These are phyloP conservation scores for Eriosoma lanigerum DNA, from an alignment of 1,140 invertebrate genomes.

Conservation along the genomic window DNA sequence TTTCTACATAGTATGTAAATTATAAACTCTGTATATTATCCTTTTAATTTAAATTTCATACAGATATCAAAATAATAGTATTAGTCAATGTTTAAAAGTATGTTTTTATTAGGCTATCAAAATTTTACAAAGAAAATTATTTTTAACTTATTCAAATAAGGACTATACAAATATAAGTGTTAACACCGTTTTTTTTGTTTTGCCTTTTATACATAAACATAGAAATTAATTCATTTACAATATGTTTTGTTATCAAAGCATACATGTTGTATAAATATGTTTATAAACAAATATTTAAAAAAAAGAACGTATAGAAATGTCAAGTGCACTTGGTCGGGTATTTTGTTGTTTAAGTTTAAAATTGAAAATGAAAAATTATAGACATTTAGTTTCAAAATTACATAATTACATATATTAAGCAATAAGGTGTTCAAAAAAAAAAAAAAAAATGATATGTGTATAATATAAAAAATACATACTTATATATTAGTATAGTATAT, in stretches of 20 bases:
- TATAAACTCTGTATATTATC: too few species aligned
- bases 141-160: constrained; percentile 48
- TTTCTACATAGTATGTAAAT: too few species aligned
- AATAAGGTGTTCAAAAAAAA: constrained; percentile 6
- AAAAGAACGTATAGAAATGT: constrained; percentile 40
- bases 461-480: not conserved
- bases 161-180: constrained; percentile 50
- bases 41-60: too few species aligned
- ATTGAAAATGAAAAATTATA: constrained; percentile 45
- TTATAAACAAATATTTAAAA: constrained; percentile 29
- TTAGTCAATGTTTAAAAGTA: too few species aligned
- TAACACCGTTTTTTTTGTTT: not conserved
- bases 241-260: constrained; percentile 24
- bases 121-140: constrained; percentile 47
- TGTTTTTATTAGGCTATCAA: too few species aligned
- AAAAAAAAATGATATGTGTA: not conserved
- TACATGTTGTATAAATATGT: constrained; percentile 27
- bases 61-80: too few species aligned
- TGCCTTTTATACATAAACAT: constrained; percentile 19
- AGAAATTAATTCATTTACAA: constrained; percentile 26
- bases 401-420: constrained; percentile 21
- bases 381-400: constrained; percentile 36
- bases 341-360: too few species aligned
- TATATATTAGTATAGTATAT: too few species aligned
- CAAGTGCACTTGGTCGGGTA: constrained; percentile 39